Base-by-base conservation (phyloP, 2,888 invertebrate genomes). In the Eretmocerus hayati region DNA sequence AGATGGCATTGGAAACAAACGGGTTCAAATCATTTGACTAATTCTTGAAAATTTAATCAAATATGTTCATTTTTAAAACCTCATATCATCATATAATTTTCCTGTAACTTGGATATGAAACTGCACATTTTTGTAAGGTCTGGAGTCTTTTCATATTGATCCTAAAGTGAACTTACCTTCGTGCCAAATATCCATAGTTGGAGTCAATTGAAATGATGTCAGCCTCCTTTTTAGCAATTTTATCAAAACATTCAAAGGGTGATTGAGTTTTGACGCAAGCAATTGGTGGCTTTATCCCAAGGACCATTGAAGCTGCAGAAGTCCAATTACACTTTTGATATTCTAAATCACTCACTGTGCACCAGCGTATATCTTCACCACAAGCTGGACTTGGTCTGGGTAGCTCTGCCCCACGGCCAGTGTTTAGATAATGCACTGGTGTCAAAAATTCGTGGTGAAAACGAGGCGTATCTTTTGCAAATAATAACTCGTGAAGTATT, bases 171-270 rank as follows among this genome's bases (percentile, higher is more conserved):
- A 75, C 77, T 75, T 62, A 83, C 83, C 74, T 73, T 64, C 81
- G 75, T 1, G 81, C 81, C 19, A 82, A 59, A 55, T 77, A 80
- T 48, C 83, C 83, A 50, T 79, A 81, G 60, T 83, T 80, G 0
- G 83, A 78, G 16, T 81, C 79, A 4, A 79, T 73, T 0, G 78
- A 75, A 11, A 81, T 75, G 53, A 84, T 75, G 57, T 84, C 83
- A 0, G 79, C 76, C 4, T 69, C 61, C 2, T 70, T 64, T 3
- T 74, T 71, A 19, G 66, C 68, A 9, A 84, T 77, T 47, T 76
- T 75, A 0, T 65, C 63, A 5, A 84, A 63, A 57, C 84, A 84
- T 1, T 76, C 72, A 50, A 81, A 72, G 4, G 74, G 69, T 21
- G 67, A 72, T 1, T 55, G 46, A 2, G 74, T 67, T 13, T 41